These are phyloP conservation scores for Argyresthia albistria DNA, from an alignment of 2,888 invertebrate species.

Conservation along the genomic window DNA sequence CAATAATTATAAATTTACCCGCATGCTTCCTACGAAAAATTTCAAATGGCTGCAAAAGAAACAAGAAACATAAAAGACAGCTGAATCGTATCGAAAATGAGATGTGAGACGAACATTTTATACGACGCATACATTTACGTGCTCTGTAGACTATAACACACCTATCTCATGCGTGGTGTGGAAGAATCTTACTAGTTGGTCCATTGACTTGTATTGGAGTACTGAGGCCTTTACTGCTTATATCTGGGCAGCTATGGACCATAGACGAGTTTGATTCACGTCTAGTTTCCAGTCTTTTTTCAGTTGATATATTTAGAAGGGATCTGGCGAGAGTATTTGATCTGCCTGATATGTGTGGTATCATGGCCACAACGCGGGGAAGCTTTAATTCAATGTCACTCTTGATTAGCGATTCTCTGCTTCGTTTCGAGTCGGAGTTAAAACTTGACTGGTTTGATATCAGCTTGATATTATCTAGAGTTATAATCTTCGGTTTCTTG, in stretches of 20 bases:
- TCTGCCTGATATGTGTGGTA: slow-evolving; percentile 13
- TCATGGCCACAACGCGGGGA: slow-evolving; percentile 25
- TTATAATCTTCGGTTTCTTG: slow-evolving; percentile 61
- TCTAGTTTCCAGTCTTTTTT: slow-evolving; percentile 10
- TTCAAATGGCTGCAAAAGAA: not conserved
- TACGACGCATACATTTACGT: slow-evolving; percentile 2
- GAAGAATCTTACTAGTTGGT: slow-evolving; percentile 42
- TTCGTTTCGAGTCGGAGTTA: slow-evolving; percentile 26
- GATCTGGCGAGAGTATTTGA: slow-evolving; percentile 13
- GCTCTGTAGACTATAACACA: slow-evolving; percentile 48
- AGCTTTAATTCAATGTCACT: slow-evolving; percentile 31
- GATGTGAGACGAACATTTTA: not conserved
- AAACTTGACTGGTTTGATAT: slow-evolving; percentile 41
- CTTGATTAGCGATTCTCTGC: slow-evolving; percentile 29
- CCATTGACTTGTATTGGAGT: slow-evolving; percentile 8
- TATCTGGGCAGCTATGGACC: slow-evolving; percentile 41
- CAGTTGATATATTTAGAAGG: slow-evolving; percentile 14
- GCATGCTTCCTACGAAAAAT: slow-evolving; percentile 1
- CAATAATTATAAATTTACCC: not conserved
- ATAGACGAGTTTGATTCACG: slow-evolving; percentile 16
- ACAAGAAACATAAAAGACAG: not conserved
- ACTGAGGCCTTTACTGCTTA: slow-evolving; percentile 20
- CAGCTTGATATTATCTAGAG: slow-evolving; percentile 50
- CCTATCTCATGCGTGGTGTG: slow-evolving; percentile 58
- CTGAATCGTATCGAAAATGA: not conserved